phyloP scores from a whole-genome alignment of 2,888 invertebrate species.

The Pristionchus entomophagus region DNA sequence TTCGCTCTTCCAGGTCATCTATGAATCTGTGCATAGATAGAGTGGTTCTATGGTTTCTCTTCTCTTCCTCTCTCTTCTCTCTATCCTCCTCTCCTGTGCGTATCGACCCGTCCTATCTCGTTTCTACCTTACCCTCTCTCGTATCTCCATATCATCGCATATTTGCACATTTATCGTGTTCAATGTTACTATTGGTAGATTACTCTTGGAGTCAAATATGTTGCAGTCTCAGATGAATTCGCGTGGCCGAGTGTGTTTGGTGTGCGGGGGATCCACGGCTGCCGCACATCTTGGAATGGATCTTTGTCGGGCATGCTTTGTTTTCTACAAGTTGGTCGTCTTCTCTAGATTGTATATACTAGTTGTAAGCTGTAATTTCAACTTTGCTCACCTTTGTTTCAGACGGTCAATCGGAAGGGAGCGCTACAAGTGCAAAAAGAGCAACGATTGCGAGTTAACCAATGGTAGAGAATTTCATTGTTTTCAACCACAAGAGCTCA shows the following conservation, averaged over 20 bases:
- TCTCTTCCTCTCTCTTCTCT: no score
- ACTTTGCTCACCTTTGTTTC: not conserved
- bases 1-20: no score
- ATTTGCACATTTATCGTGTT: no score
- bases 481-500: not conserved
- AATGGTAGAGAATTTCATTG: not conserved
- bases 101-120: no score
- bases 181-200: no score
- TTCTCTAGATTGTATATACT: no score
- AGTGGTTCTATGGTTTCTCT: no score
- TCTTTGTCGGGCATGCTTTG: not conserved
- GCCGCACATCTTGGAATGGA: not conserved
- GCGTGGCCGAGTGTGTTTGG: not conserved
- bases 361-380: not conserved
- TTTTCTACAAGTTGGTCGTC: not conserved
- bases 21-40: no score
- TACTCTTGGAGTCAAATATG: no score
- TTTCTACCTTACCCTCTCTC: no score
- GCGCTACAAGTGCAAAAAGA: not conserved
- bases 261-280: not conserved
- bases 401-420: not conserved
- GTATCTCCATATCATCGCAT: no score
- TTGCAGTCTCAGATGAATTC: not conserved
- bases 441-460: not conserved
- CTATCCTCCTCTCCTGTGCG: no score